Base-by-base conservation (phyloP, 2,113 vertebrate species). In the Tragelaphus strepsiceros region DNA sequence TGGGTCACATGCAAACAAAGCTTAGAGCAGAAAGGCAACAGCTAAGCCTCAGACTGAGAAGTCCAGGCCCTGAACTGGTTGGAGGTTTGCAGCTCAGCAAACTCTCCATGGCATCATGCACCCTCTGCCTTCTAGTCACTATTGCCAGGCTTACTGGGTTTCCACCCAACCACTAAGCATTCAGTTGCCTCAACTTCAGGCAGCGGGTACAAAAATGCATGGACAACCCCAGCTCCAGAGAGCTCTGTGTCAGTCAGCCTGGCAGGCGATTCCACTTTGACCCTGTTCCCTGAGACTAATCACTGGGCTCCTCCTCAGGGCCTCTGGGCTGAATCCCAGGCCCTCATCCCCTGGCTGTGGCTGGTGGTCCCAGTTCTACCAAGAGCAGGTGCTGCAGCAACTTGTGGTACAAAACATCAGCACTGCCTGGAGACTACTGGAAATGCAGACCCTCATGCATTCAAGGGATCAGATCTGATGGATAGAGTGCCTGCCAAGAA, bases 211-310 rank as follows among this genome's bases (percentile, higher is more conserved):
- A 7, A 30, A 1, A 30, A 39, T 8, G 17, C 26, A 51, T 2
- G 0, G 7, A 28, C 15, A 53, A 26, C 28, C 3, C n/a, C 19
- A 74, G 28, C 35, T 67, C 54, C 3, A 0, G 77, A 56, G 0
- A 85, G 53, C 74, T 85, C 84, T 24, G 6, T n/a, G 15, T 26
- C 8, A 24, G 61, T 24, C 28, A 26, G 53, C 43, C 56, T 83
- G 35, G 84, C 12, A 61, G 82, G 19, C 24, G 21, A 39, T 3
- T 5, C 30, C 59, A 54, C 32, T 17, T 32, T 83, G 83, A 89
- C 21, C n/a, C 5, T 74, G 81, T 35, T 35, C 46, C 14, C 35
- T 58, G 49, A 88, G 24, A 19, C 43, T 16, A 35, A 30, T 81
- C 67, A 82, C 26, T 35, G 22, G 26, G 22, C 4, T 67, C 24